Percentiles rank a stretch among this genome's conserved stretches.
phyloP scores from a whole-genome alignment of 2,113 vertebrate species.

The Perognathus longimembris region DNA sequence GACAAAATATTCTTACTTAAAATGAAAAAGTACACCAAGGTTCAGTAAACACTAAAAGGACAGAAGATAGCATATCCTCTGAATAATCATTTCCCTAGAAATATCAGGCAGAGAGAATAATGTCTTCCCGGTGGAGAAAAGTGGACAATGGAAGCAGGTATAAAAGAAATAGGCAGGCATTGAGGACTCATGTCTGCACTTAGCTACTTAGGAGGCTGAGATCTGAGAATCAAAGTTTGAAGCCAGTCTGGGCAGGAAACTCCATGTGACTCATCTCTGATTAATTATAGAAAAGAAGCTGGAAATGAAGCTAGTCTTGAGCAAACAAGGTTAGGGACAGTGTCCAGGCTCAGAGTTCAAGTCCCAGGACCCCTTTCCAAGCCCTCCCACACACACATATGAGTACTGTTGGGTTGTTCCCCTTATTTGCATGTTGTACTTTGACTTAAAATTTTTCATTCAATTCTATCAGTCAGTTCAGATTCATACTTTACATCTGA shows the following conservation, averaged over 20 bases:
- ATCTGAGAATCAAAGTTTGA: no score
- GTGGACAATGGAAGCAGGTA: not conserved
- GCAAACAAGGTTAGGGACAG: no score
- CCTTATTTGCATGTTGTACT: not conserved
- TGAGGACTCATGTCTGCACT: no score
- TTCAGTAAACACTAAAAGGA: not conserved
- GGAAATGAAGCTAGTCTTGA: no score
- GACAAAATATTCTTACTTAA: conserved; percentile 15
- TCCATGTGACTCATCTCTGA: no score
- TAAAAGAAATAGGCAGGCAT: not conserved
- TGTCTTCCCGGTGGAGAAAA: not conserved
- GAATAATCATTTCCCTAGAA: conserved; percentile 5
- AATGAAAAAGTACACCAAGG: not conserved
- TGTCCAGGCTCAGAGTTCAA: no score
- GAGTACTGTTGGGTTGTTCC: not conserved
- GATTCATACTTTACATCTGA: conserved; percentile 17
- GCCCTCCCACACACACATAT: not conserved
- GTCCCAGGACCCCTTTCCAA: no score
- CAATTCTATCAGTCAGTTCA: not conserved
- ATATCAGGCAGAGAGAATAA: conserved; percentile 4
- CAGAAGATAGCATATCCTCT: not conserved
- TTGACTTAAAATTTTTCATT: conserved; percentile 24
- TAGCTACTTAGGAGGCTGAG: no score
- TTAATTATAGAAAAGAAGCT: no score
- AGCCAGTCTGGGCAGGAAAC: no score